A percentile compares a stretch with the other conserved stretches of the same genome.
These are phyloP conservation scores for Schizotus pectinicornis DNA, from an alignment of 2,888 invertebrate genomes.

Conservation along the genomic window DNA sequence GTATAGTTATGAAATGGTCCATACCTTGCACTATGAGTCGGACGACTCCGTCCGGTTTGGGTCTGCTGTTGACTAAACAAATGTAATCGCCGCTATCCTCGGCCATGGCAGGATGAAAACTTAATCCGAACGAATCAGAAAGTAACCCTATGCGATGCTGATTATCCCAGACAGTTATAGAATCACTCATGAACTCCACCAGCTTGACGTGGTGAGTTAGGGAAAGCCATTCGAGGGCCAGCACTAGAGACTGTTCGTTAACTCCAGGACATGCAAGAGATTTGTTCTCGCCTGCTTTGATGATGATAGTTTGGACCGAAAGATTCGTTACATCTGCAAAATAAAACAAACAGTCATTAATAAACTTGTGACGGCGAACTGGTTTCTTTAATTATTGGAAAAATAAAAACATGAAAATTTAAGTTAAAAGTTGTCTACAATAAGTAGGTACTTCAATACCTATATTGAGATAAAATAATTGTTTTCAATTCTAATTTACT, in stretches of 20 bases:
- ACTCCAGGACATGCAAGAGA: slow-evolving; percentile 72
- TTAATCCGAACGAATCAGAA: slow-evolving; percentile 67
- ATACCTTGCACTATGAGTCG: slow-evolving; percentile 73
- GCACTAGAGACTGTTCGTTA: slow-evolving; percentile 69
- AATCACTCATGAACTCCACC: slow-evolving; percentile 62
- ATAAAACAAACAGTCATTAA: slow-evolving; percentile 31
- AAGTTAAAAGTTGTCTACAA: too few relatives aligned
- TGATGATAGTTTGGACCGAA: slow-evolving; percentile 64
- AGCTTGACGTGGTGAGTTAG: slow-evolving; percentile 59
- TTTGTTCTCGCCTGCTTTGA: slow-evolving; percentile 70
- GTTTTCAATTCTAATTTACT: too few relatives aligned
- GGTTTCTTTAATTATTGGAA: too few relatives aligned
- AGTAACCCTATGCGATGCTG: slow-evolving; percentile 65
- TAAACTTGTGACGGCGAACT: too few relatives aligned
- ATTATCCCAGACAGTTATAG: slow-evolving; percentile 62
- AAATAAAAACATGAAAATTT: too few relatives aligned
- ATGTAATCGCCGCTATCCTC: slow-evolving; percentile 71
- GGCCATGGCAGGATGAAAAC: slow-evolving; percentile 68
- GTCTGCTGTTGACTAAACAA: slow-evolving; percentile 72
- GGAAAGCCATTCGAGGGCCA: slow-evolving; percentile 68
- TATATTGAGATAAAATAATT: too few relatives aligned
- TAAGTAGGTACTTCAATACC: too few relatives aligned
- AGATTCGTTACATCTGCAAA: slow-evolving; percentile 68
- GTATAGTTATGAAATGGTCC: slow-evolving; percentile 34
- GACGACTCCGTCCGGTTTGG: slow-evolving; percentile 69